phyloP scores from a whole-genome alignment of 2,797 vertebrate species.

The Phoxinus dragarum region DNA sequence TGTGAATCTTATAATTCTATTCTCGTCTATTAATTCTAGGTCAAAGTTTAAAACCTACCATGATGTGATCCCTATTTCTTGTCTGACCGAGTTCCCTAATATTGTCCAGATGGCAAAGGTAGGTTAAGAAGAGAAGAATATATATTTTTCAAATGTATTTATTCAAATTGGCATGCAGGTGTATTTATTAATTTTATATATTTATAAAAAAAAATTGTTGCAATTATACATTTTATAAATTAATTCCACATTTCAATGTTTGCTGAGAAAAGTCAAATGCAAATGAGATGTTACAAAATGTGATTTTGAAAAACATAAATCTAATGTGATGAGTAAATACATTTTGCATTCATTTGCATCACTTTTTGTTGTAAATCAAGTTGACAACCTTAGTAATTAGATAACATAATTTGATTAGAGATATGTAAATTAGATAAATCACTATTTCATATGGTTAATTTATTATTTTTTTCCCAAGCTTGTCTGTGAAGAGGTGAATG shows the following conservation, averaged over 20 bases:
- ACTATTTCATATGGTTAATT: neutral
- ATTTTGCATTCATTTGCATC: neutral
- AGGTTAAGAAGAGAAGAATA: neutral
- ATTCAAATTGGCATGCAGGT: neutral
- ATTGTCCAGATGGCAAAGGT: conserved; percentile 98
- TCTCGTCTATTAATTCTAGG: conserved; percentile 70
- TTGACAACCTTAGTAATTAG: neutral
- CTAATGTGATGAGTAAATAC: neutral
- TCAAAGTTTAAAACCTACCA: conserved; percentile 91
- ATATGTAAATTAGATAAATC: neutral
- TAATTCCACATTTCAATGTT: neutral
- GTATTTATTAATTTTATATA: neutral
- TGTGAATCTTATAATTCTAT: neutral
- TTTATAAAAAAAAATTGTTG: neutral
- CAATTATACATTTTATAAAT: neutral
- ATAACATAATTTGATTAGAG: neutral
- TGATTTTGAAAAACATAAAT: neutral
- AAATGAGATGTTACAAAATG: neutral
- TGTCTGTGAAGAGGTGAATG: conserved; percentile 93
- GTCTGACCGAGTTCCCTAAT: conserved; percentile 95
- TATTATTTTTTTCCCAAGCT: conserved; percentile 74
- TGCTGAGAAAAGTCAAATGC: neutral
- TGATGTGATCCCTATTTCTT: conserved; percentile 97
- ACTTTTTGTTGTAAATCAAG: neutral
- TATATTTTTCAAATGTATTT: too few relatives aligned